These are phyloP conservation scores for Pangasius mekongensis DNA, from an alignment of 2,797 vertebrate genomes.

Conservation along the genomic window DNA sequence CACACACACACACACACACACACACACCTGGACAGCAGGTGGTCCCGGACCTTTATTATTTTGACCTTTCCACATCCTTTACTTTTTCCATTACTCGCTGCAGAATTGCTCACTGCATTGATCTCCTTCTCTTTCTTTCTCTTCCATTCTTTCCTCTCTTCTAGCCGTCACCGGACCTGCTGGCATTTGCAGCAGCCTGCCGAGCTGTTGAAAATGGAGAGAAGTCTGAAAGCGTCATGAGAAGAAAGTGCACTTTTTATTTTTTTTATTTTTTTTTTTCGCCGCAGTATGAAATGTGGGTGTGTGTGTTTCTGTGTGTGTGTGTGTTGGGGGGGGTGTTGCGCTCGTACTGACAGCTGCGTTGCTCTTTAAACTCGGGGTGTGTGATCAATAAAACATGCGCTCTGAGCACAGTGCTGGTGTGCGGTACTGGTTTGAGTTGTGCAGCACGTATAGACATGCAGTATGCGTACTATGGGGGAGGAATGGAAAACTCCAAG, in stretches of 20 bases:
- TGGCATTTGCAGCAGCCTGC: slow-evolving; percentile 47
- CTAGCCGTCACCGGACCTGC: slow-evolving; percentile 8
- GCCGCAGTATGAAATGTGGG: not conserved
- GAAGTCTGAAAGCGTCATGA: slow-evolving; percentile 16
- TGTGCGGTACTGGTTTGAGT: slow-evolving; percentile 7
- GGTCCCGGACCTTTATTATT: slow-evolving; percentile 43
- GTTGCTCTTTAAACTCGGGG: slow-evolving; percentile 48
- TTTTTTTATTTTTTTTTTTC: not conserved
- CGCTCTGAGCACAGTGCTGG: slow-evolving; percentile 21
- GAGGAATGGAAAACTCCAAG: not conserved
- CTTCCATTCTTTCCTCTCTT: slow-evolving; percentile 13
- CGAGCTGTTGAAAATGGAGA: slow-evolving; percentile 34
- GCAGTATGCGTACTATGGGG: not conserved
- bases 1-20: slow-evolving; percentile 1
- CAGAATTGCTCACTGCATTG: slow-evolving; percentile 36
- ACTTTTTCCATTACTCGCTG: slow-evolving; percentile 25
- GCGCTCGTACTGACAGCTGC: slow-evolving; percentile 29
- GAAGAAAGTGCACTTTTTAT: slow-evolving; percentile 28
- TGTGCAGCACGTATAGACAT: slow-evolving; percentile 16
- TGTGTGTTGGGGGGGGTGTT: not conserved
- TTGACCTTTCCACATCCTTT: slow-evolving; percentile 55
- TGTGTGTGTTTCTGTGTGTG: too few species aligned
- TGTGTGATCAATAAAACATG: slow-evolving; percentile 59
- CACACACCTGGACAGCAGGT: slow-evolving; percentile 34
- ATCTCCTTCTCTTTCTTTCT: slow-evolving; percentile 16